These are phyloP conservation scores for Bufo bufo DNA, from an alignment of 2,113 vertebrate species.

Conservation along the genomic window DNA sequence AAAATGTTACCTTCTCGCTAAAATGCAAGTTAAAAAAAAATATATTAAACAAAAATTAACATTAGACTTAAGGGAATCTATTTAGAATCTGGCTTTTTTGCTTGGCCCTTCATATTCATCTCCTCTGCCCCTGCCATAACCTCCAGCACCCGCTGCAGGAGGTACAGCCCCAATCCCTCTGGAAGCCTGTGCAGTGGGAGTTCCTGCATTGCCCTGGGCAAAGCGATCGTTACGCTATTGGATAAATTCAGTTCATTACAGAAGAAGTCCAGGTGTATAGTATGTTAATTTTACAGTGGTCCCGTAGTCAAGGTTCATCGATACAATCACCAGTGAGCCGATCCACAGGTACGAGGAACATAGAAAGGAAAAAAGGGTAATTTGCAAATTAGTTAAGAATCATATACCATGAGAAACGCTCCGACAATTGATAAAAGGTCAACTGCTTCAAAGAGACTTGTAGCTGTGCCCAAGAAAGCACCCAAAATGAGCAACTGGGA, in stretches of 20 bases:
- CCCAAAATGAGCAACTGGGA: constrained; percentile 39
- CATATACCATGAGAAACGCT: constrained; percentile 85
- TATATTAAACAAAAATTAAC: constrained; percentile 77
- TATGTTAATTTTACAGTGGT: constrained; percentile 84
- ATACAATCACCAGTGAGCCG: constrained; percentile 98
- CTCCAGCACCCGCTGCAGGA: constrained; percentile 72
- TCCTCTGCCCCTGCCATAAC: constrained; percentile 95
- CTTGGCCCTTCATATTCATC: constrained; percentile 97
- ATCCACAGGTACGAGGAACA: constrained; percentile 99
- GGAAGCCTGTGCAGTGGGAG: constrained; percentile 84
- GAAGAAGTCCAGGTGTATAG: constrained; percentile 87
- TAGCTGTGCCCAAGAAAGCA: constrained; percentile 81
- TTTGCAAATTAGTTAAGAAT: constrained; percentile 89
- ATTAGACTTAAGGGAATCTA: constrained; percentile 82
- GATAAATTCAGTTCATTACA: constrained; percentile 81
- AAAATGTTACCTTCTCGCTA: constrained; percentile 88
- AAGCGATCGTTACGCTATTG: constrained; percentile 97
- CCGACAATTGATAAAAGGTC: constrained; percentile 83
- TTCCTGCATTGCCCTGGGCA: constrained; percentile 88
- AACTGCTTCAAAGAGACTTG: constrained; percentile 81
- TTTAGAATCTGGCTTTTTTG: constrained; percentile 99
- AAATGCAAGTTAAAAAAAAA: constrained; percentile 92
- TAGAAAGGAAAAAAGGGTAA: constrained; percentile 99
- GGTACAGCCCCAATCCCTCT: constrained; percentile 90
- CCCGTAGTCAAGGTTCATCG: constrained; percentile 98